These are phyloP conservation scores for Drosophila putrida DNA, from an alignment of 2,888 invertebrate species.

Conservation along the genomic window DNA sequence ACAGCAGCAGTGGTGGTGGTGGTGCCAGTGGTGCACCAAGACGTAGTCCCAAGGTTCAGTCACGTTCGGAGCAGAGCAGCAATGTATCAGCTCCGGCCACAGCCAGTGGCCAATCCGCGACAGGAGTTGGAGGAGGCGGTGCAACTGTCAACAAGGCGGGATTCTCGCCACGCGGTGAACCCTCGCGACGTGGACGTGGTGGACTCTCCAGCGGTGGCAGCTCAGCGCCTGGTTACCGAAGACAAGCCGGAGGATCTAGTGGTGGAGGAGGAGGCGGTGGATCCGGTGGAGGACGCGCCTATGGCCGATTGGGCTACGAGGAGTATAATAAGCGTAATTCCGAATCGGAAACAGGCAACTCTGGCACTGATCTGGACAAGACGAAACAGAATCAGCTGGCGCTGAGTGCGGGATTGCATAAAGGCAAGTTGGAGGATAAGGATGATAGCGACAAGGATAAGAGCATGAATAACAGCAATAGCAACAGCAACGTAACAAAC, in stretches of 20 bases:
- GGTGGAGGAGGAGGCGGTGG: not conserved
- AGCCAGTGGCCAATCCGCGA: constrained; percentile 35
- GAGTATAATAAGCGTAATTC: constrained; percentile 80
- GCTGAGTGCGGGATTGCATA: constrained; percentile 88
- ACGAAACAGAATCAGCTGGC: constrained; percentile 89
- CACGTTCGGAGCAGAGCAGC: constrained; percentile 46
- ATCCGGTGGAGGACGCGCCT: constrained; percentile 80
- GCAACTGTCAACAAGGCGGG: constrained; percentile 87
- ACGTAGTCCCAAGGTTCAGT: constrained; percentile 85
- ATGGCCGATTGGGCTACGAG: constrained; percentile 79
- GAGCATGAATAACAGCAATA: constrained; percentile 49
- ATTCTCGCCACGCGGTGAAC: constrained; percentile 95
- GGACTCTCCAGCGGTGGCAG: constrained; percentile 85
- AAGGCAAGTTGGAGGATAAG: constrained; percentile 67
- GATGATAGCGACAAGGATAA: constrained; percentile 71
- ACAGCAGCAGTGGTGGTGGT: constrained; percentile 82
- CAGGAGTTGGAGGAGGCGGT: constrained; percentile 45
- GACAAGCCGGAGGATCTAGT: constrained; percentile 81
- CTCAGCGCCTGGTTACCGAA: constrained; percentile 79
- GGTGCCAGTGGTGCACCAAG: constrained; percentile 86
- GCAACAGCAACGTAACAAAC: constrained; percentile 41
- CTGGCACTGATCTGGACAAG: constrained; percentile 87
- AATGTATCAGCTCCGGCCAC: constrained; percentile 54
- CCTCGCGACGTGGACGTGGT: constrained; percentile 93
- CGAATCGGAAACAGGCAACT: constrained; percentile 74